Evolutionary conservation across 1,140 invertebrate genomes (phyloP).

Genomic region (Saccostrea cuccullata): DNA sequence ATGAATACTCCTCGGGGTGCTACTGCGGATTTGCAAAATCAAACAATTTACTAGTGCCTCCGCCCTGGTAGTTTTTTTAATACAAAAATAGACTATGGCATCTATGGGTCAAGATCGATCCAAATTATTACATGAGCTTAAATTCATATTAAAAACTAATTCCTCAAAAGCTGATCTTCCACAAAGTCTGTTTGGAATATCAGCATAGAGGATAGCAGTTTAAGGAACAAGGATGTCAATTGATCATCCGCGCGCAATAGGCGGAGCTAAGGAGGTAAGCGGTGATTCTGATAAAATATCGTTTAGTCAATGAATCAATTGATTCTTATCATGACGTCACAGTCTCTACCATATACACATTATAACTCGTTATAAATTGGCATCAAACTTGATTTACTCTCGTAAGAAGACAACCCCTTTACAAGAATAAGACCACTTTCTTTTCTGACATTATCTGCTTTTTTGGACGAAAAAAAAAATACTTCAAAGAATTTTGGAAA

Average conservation of each 20-base stretch:
- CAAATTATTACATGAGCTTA: neutral
- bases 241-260: conserved; percentile 2
- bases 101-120: neutral
- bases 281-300: conserved; percentile 13
- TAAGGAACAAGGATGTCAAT: neutral
- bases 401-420: conserved; percentile 2
- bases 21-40: neutral
- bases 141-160: neutral
- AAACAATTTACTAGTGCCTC: neutral
- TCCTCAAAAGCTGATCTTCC: neutral
- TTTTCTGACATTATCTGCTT: conserved; percentile 7
- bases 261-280: neutral
- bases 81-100: neutral
- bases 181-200: neutral
- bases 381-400: conserved; percentile 33
- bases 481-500: conserved; percentile 31
- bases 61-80: neutral
- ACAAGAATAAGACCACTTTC: neutral
- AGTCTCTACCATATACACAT: conserved; percentile 23
- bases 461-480: conserved; percentile 14
- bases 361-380: conserved; percentile 30
- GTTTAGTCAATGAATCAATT: conserved; percentile 29
- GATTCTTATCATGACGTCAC: conserved; percentile 29
- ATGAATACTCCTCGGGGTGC: neutral
- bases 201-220: neutral